A percentile compares a stretch with the other conserved stretches of the same genome.
These are phyloP conservation scores for Drosophila subquinaria DNA, from an alignment of 2,888 invertebrate species.

Conservation along the genomic window DNA sequence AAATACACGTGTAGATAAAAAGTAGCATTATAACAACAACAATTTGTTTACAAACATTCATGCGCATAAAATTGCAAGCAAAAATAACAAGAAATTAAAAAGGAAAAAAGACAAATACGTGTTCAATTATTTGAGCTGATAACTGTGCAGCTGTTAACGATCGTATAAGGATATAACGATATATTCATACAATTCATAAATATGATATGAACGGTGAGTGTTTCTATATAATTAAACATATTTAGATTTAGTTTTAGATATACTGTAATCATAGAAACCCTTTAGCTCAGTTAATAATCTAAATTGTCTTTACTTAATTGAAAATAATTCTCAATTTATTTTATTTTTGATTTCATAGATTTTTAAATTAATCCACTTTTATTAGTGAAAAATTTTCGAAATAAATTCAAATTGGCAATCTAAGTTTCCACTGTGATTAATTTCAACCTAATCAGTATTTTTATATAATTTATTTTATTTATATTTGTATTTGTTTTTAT, in stretches of 20 bases:
- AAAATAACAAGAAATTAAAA: constrained; percentile 7
- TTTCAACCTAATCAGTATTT: neutral
- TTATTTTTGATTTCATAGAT: no score
- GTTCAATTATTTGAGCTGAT: constrained; percentile 12
- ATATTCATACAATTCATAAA: constrained; percentile 11
- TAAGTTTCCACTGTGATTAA: neutral
- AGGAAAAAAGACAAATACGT: neutral
- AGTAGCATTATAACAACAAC: constrained; percentile 12
- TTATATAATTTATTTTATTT: no score
- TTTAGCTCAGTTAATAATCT: no score
- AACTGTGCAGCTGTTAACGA: constrained; percentile 30
- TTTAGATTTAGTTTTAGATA: neutral
- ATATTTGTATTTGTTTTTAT: no score
- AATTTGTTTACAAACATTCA: constrained; percentile 34
- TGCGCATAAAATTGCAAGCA: constrained; percentile 23
- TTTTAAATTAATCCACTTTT: no score
- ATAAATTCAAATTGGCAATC: neutral
- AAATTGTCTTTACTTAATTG: no score
- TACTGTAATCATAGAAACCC: neutral
- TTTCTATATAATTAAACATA: neutral
- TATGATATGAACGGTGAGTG: constrained; percentile 52
- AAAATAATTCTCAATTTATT: no score
- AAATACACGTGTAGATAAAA: constrained; percentile 24
- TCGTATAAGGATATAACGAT: constrained; percentile 37
- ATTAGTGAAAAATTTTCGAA: no score